These are phyloP conservation scores for Dastarcus helophoroides DNA, from an alignment of 2,888 invertebrate genomes.

Conservation along the genomic window DNA sequence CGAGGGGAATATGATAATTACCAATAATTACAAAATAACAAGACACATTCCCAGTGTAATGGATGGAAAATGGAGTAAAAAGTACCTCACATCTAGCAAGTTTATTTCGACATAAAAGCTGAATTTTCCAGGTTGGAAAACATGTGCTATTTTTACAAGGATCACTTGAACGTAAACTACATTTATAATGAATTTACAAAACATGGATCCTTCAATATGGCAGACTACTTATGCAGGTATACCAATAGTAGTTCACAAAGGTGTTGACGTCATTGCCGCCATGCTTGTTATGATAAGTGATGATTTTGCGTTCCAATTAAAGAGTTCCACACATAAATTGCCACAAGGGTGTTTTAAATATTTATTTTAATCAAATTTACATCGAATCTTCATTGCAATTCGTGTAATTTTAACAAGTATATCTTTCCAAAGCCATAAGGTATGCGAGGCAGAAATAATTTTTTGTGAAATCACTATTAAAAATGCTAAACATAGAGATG, in stretches of 20 bases:
- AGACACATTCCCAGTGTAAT: constrained; percentile 18
- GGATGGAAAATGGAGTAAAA: constrained; percentile 25
- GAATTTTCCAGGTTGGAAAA: constrained; percentile 21
- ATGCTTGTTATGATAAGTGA: too few species aligned
- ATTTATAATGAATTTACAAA: constrained; percentile 16
- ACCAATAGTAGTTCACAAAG: too few species aligned
- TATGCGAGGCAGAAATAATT: too few species aligned
- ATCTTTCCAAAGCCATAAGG: too few species aligned
- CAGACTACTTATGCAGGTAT: constrained; percentile 23
- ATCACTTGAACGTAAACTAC: constrained; percentile 19
- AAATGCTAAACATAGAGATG: too few species aligned
- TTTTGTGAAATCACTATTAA: too few species aligned
- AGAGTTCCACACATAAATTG: too few species aligned
- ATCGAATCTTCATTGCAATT: too few species aligned
- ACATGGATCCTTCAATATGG: constrained; percentile 16
- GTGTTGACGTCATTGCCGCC: too few species aligned
- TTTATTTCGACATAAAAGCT: constrained; percentile 4
- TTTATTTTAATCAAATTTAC: too few species aligned
- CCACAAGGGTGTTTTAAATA: too few species aligned
- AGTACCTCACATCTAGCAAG: constrained; percentile 15
- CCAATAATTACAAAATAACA: constrained; percentile 20
- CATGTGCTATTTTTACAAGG: constrained; percentile 18
- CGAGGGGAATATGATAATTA: constrained; percentile 17
- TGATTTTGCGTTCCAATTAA: neutral
- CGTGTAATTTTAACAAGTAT: too few species aligned